Base-by-base conservation (phyloP, 1,140 invertebrate species). In the Platyura marginata region DNA sequence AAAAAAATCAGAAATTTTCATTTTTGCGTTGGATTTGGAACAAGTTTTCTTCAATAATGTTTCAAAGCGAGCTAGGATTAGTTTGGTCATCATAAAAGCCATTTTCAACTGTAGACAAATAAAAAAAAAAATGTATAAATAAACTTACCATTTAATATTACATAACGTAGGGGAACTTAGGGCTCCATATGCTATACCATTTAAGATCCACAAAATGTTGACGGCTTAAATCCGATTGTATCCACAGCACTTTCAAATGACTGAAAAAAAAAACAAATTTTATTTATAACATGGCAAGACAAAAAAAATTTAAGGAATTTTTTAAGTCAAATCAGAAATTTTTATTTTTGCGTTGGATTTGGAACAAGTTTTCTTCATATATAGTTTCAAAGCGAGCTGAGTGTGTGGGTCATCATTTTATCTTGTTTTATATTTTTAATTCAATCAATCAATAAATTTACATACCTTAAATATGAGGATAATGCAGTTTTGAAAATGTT, bases 331-430 rank as follows among this genome's bases (percentile, higher is more conserved):
- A 38, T 21, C 23, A 32, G 23, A 3, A 44, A 25, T 20, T 25
- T 21, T 36, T 10, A 39, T 39, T 44, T 42, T 42, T 42, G 43
- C 43, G 43, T 44, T 40, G 43, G 43, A 33, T 44, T n/a, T 21
- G 34, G 43, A 44, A 44, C 43, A 44, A 44, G 29, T 44, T 44
- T 16, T 44, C 43, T 44, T 44, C 43, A 44, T n/a, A 23, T 19
- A 18, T 32, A 10, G 13, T 18, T 15, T 44, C 43, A 44, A 44
- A 44, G 43, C 43, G 43, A 44, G 43, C 43, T 44, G 43, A 40
- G 19, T 20, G n/a, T n/a, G 23, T 11, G 11, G 10, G n/a, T 44
- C 43, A 44, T 44, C 38, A 40, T 44, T n/a, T n/a, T n/a, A n/a
- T n/a, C n/a, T n/a, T n/a, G n/a, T n/a, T n/a, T n/a, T n/a, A n/a